These are phyloP conservation scores for Heliconius ismenius DNA, from an alignment of 2,888 invertebrate species.

Conservation along the genomic window DNA sequence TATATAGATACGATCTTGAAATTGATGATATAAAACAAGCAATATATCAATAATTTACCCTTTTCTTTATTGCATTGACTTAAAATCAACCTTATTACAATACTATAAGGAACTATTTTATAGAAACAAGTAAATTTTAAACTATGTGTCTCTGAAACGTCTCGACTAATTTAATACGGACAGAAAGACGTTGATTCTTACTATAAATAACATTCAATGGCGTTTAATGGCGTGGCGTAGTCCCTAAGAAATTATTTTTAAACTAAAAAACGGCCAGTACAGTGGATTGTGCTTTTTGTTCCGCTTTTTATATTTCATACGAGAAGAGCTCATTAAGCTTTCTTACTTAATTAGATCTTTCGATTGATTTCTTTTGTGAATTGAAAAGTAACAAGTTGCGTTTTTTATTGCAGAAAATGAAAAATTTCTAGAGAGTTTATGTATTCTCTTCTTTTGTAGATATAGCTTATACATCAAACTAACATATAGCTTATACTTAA, in stretches of 20 bases:
- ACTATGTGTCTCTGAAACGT: conserved; percentile 58
- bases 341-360: conserved; percentile 7
- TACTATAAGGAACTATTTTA: conserved; percentile 13
- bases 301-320: conserved; percentile 23
- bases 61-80: conserved; percentile 34
- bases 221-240: conserved; percentile 60
- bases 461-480: no score
- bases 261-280: conserved; percentile 51
- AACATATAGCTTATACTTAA: no score
- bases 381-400: neutral
- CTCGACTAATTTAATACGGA: conserved; percentile 71
- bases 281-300: conserved; percentile 37
- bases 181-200: conserved; percentile 57
- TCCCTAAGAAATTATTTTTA: conserved; percentile 59
- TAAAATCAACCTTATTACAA: conserved; percentile 17
- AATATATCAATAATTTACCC: conserved; percentile 68
- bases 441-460: neutral
- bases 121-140: conserved; percentile 43
- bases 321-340: conserved; percentile 22
- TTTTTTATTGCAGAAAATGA: neutral
- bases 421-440: neutral
- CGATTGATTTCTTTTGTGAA: neutral
- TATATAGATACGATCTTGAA: conserved; percentile 54
- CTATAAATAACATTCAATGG: conserved; percentile 60
- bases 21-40: conserved; percentile 56